Evolutionary conservation across 2,113 vertebrate genomes (phyloP).

Genomic region (Probosciger aterrimus): DNA sequence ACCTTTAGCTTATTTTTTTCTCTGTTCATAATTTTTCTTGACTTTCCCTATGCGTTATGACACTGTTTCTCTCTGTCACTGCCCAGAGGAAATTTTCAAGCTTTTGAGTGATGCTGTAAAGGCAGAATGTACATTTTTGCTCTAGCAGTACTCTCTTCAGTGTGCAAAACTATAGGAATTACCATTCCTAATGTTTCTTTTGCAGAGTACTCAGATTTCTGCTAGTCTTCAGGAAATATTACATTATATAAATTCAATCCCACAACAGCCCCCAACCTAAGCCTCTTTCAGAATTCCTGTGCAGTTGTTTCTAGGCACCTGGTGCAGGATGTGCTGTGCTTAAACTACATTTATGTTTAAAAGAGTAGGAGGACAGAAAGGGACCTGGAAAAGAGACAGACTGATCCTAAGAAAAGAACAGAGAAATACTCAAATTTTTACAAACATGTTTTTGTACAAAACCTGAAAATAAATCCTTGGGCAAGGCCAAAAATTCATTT

Average conservation of each 20-base stretch:
- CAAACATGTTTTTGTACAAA: background rate
- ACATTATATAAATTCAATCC: background rate
- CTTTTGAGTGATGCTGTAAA: background rate
- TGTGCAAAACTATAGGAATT: background rate
- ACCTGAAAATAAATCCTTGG: background rate
- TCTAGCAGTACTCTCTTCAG: background rate
- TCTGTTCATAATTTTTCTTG: background rate
- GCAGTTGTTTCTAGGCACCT: background rate
- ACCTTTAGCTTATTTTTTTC: rapidly evolving
- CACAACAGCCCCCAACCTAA: background rate
- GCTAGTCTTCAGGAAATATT: background rate
- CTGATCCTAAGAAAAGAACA: background rate
- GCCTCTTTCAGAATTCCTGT: background rate
- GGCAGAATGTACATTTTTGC: background rate
- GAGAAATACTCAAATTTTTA: background rate
- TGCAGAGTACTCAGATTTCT: background rate
- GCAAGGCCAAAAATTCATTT: background rate
- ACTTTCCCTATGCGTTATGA: background rate
- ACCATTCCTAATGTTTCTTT: background rate
- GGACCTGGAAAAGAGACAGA: background rate
- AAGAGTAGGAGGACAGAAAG: background rate
- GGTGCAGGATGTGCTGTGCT: background rate
- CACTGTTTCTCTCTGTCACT: background rate
- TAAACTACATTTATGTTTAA: background rate
- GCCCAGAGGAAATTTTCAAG: background rate